Conservation (phyloP, 2,113 vertebrate genomes). For the Connochaetes taurinus region DNA sequence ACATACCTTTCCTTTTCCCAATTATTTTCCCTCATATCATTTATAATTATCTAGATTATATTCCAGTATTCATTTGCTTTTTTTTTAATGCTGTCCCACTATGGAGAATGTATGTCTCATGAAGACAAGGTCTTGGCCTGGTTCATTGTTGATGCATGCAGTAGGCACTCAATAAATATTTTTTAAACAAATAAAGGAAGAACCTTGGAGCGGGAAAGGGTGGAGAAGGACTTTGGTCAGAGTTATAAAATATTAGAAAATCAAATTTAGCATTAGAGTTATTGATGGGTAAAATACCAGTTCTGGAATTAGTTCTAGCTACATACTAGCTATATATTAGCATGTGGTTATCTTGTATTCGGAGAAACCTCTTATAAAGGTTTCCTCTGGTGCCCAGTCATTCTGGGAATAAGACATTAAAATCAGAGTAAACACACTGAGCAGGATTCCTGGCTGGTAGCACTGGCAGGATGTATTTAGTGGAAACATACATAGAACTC, state of each 20-base stretch:
- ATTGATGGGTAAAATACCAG: neutral
- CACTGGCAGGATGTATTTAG: neutral
- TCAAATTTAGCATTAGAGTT: neutral
- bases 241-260: neutral
- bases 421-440: neutral
- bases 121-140: neutral
- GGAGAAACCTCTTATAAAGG: neutral
- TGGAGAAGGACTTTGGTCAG: neutral
- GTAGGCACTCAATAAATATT: neutral
- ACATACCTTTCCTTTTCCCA: neutral
- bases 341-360: neutral
- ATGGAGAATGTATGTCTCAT: neutral
- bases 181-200: neutral
- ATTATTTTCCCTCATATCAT: neutral
- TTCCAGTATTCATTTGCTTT: neutral
- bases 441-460: neutral
- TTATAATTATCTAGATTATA: neutral
- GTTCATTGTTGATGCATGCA: neutral
- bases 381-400: neutral
- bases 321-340: accelerated
- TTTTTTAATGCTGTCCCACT: neutral
- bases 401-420: constrained; percentile 30
- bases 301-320: neutral
- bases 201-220: neutral
- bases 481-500: constrained; percentile 43